Evolutionary conservation across 2,888 invertebrate genomes (phyloP), one percentile per base, ranked within the genome.

Genomic region (Camponotus fellah): DNA sequence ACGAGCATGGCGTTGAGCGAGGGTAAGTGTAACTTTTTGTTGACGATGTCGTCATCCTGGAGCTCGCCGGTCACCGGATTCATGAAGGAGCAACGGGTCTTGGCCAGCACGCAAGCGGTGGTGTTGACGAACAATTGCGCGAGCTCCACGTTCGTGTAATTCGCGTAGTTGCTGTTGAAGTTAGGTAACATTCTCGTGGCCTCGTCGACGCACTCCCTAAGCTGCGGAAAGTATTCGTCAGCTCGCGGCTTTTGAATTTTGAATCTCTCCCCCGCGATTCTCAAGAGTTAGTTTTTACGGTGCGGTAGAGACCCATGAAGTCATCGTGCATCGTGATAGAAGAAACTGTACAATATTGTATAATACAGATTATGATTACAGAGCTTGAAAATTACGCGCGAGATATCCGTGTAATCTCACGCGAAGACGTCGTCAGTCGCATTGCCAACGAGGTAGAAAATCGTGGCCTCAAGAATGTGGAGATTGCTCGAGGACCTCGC

Each of bases 1-100:
- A 94, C 93, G 80, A 93, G 87, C 26, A 94, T 80, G 6, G 94
- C 93, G 82, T 93, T 94, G 79, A 93, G 74, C 49, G 91, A 87
- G 5, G 92, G 88, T 65, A 90, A 68, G n/a, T 88, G 88, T 12
- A 92, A 85, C 81, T 92, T 26, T 26, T 26, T 93, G 75, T 79
- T 93, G 77, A 95, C 94, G 80, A 95, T 95, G 43, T 92, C 92
- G 43, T 96, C 96, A 56, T 95, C 95, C 94, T 96, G 96, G 3
- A 96, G 94, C 83, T 96, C 96, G 17, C 97, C 97, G 0, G 97
- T 96, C 79, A 97, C 96, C 3, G 97, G 97, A 93, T 97, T 97
- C 91, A 95, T 96, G 1, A 95, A 94, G 68, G 96, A 95, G 94
- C 97, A 97, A 77, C 97, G 95, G 1, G 96, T 94, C 91, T 96